Base-by-base conservation (phyloP, 2,113 vertebrate genomes). In the Empidonax alnorum region DNA sequence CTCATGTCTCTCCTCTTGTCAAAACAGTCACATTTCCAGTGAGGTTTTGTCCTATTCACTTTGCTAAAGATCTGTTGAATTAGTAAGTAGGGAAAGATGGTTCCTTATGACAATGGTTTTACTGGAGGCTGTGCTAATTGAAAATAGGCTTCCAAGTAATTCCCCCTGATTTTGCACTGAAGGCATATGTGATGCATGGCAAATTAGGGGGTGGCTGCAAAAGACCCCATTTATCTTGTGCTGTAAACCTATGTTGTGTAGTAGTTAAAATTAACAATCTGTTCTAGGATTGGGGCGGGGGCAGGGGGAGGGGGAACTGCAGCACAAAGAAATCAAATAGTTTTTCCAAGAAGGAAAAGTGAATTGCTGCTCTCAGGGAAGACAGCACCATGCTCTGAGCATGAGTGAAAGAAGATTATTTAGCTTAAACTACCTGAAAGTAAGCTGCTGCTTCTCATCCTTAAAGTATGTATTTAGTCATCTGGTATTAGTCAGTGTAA, bases 131-230 rank as follows among this genome's bases (percentile, higher is more conserved):
- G 15, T 73, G 50, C 15, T 62, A 69, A 10, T 2, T 3, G 8
- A 88, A 77, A 71, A 56, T 6, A 52, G 24, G 33, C 39, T 87
- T 88, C 42, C 18, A 42, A 42, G n/a, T 77, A 80, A n/a, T 73
- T 76, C 12, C 49, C 24, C 9, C 24, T 14, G 33, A n/a, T 85
- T 80, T 80, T 88, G 37, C 17, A 25, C 14, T 4, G 5, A 23
- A 39, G 11, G 41, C 5, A 0, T 12, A 2, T 67, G 8, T 30
- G 44, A 31, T 20, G 4, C 24, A 4, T 12, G 19, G 24, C 0
- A 2, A 69, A 39, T 53, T n/a, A 23, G 5, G 17, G 22, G 2
- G 12, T 31, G 44, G 46, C 39, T 41, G 46, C 33, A 28, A 6
- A 62, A 71, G 42, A 37, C 44, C 22, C 11, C 15, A 0, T 6